Percentiles rank a stretch among this genome's conserved stretches.
phyloP scores from a whole-genome alignment of 2,888 invertebrate species.

The Pristionchus arcanus region DNA sequence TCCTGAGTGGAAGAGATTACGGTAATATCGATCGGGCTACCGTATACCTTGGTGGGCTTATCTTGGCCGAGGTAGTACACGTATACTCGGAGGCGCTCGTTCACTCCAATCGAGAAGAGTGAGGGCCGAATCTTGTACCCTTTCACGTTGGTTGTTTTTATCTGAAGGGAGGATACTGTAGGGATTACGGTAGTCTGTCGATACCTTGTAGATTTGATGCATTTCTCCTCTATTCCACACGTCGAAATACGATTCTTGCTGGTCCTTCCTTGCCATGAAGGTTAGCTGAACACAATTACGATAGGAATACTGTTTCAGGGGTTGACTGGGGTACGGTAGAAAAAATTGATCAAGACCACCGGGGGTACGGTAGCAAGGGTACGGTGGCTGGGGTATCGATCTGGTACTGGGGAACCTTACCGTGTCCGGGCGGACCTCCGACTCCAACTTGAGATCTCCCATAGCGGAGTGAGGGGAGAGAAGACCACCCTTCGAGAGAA shows the following conservation, averaged over 20 bases:
- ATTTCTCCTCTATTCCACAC: background rate
- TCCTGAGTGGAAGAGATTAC: background rate
- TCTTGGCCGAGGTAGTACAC: background rate
- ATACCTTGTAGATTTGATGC: conserved; percentile 25
- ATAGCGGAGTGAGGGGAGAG: background rate
- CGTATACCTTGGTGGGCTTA: conserved; percentile 10
- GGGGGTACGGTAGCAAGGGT: too few relatives aligned
- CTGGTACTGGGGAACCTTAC: background rate
- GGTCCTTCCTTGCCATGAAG: background rate
- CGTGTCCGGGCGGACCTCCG: background rate
- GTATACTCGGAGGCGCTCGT: background rate
- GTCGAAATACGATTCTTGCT: conserved; percentile 32
- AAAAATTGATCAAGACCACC: too few relatives aligned
- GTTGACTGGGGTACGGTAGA: background rate
- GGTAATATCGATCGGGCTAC: background rate
- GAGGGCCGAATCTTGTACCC: background rate
- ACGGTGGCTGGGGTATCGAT: background rate
- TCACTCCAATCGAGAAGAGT: background rate
- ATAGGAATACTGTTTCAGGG: background rate
- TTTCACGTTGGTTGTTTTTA: conserved; percentile 16
- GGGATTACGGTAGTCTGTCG: background rate
- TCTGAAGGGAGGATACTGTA: background rate
- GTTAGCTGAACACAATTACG: background rate
- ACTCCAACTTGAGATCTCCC: background rate
- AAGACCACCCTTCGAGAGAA: background rate